phyloP scores from a whole-genome alignment of 2,888 invertebrate genomes.

The Aleiodes leptofemur region DNA sequence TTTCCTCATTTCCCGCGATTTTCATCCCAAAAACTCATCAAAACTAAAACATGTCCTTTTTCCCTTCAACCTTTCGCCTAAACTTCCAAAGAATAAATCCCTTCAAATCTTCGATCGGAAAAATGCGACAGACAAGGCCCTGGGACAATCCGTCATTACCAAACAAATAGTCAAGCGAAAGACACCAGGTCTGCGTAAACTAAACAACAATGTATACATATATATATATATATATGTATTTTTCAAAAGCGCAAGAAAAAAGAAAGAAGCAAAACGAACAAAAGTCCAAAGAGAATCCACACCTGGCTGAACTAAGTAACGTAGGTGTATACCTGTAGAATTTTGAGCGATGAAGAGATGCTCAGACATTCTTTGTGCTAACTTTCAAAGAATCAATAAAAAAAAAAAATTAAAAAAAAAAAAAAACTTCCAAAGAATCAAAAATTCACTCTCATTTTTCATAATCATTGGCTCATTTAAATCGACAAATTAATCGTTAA shows the following conservation, averaged over 20 bases:
- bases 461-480: conserved; percentile 43
- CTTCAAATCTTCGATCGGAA: too few relatives aligned
- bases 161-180: conserved; percentile 69
- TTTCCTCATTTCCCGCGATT: too few relatives aligned
- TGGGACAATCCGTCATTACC: conserved; percentile 71
- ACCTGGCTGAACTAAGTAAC: neutral
- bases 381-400: conserved; percentile 38
- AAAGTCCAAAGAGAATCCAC: conserved; percentile 38
- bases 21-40: too few relatives aligned
- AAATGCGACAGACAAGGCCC: conserved; percentile 34
- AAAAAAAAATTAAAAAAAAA: too few relatives aligned
- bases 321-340: conserved; percentile 46
- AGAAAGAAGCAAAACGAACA: conserved; percentile 60
- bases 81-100: too few relatives aligned
- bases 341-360: conserved; percentile 41
- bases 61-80: too few relatives aligned
- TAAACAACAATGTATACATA: conserved; percentile 65
- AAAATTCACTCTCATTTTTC: conserved; percentile 45
- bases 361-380: conserved; percentile 25
- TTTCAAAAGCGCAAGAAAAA: conserved; percentile 54
- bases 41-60: too few relatives aligned
- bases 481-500: neutral
- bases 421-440: neutral
- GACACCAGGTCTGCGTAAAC: conserved; percentile 65
- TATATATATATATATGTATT: neutral